Conservation (phyloP, 2,797 vertebrate genomes). For the Acropternis orthonyx region DNA sequence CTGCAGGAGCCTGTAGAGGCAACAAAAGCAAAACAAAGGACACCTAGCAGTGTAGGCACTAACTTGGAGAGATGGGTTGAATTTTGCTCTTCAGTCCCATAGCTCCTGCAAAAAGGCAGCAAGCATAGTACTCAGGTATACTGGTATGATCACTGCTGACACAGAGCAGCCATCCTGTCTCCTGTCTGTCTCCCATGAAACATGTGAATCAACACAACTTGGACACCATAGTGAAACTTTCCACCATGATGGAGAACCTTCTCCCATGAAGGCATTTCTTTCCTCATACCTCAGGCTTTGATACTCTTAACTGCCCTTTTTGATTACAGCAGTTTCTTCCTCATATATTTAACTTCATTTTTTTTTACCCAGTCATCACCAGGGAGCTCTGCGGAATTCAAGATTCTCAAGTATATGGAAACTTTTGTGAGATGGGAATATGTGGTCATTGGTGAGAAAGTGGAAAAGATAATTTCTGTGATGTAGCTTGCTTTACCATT, state of each 20-base stretch:
- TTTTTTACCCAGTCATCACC: not conserved
- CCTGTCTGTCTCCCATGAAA: rapidly evolving
- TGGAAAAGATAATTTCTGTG: not conserved
- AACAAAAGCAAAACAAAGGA: not conserved
- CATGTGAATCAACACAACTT: not conserved
- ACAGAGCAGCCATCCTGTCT: not conserved
- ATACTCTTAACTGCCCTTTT: not conserved
- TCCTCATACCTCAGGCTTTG: not conserved
- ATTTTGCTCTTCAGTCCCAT: not conserved
- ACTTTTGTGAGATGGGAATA: not conserved
- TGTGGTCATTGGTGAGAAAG: not conserved
- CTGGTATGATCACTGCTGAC: not conserved
- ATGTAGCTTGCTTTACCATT: not conserved
- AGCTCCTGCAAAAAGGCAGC: not conserved
- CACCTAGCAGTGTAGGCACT: not conserved
- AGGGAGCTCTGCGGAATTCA: not conserved
- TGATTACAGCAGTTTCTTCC: not conserved
- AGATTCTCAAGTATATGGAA: not conserved
- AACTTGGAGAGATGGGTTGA: not conserved
- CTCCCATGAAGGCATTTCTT: not conserved
- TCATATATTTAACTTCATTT: not conserved
- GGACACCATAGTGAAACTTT: not conserved
- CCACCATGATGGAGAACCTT: not conserved
- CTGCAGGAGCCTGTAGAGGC: not conserved
- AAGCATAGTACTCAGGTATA: not conserved